A percentile compares a stretch with the other conserved stretches of the same genome.
Conservation (phyloP, 2,113 vertebrate genomes). For the Neotragus pygmaeus region DNA sequence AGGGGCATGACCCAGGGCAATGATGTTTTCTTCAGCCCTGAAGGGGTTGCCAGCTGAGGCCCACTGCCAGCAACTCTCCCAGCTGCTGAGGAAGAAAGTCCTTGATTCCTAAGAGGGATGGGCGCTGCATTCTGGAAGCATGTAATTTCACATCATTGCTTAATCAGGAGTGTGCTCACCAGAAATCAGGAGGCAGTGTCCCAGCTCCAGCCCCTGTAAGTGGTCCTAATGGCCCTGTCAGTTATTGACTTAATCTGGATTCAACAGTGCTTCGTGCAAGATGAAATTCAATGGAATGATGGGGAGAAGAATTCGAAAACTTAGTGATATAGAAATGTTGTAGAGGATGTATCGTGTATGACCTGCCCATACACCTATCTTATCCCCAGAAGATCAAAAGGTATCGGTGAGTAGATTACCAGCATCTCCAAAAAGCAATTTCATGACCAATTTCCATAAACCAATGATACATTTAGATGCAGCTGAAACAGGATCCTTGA, state of each 20-base stretch:
- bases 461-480: too few relatives aligned
- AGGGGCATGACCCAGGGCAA: background rate
- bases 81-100: background rate
- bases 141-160: background rate
- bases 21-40: background rate
- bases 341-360: background rate
- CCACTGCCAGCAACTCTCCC: background rate
- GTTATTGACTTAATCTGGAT: background rate
- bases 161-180: background rate
- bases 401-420: background rate
- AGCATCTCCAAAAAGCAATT: background rate
- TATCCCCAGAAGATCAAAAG: background rate
- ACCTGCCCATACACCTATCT: background rate
- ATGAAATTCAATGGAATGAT: background rate
- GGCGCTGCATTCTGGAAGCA: accelerated
- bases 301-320: background rate
- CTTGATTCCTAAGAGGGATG: background rate
- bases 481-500: background rate
- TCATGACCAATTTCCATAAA: background rate
- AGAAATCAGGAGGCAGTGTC: background rate
- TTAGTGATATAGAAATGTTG: background rate
- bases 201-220: background rate
- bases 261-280: background rate
- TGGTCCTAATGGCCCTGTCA: background rate
- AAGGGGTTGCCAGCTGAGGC: background rate